phyloP scores from a whole-genome alignment of 2,113 vertebrate species.

The Pelusios castaneus region DNA sequence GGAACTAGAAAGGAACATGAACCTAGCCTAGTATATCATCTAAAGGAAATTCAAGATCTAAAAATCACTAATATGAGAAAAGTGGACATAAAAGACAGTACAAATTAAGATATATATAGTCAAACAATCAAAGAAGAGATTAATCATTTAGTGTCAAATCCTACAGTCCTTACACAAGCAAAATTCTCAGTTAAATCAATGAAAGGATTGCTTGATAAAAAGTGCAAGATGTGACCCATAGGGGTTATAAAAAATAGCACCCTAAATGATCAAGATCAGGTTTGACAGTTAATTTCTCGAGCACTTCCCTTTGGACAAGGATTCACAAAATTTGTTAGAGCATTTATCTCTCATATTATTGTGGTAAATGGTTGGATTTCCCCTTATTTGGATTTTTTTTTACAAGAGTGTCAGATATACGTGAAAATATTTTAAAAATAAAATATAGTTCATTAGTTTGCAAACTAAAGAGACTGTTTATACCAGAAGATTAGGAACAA shows the following conservation, averaged over 20 bases:
- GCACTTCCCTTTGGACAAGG: not conserved
- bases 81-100: accelerated
- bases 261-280: not conserved
- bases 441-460: not conserved
- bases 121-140: not conserved
- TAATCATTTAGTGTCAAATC: not conserved
- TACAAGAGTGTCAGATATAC: not conserved
- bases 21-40: not conserved
- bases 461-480: not conserved
- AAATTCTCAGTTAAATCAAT: not conserved
- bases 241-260: not conserved
- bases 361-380: not conserved
- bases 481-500: not conserved
- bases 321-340: not conserved
- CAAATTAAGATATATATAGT: not conserved
- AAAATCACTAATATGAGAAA: not conserved
- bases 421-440: not conserved
- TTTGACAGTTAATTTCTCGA: not conserved
- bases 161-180: not conserved
- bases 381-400: not conserved
- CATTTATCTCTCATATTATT: accelerated
- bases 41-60: not conserved
- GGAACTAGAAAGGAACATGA: not conserved
- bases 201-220: not conserved
- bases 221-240: not conserved